phyloP scores from a whole-genome alignment of 2,888 invertebrate species.

The Megaustenia siamemsis region DNA sequence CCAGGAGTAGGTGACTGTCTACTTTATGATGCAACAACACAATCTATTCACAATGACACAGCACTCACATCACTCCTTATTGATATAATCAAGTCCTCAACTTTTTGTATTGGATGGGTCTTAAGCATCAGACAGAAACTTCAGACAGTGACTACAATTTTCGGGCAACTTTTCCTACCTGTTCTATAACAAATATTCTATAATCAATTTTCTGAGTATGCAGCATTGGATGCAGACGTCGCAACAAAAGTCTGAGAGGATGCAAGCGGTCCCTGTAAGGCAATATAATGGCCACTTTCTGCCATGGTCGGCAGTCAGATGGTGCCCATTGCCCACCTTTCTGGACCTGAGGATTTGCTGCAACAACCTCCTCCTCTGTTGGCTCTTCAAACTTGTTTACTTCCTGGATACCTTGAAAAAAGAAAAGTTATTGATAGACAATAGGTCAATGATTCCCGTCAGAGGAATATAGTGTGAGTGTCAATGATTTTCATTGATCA shows the following conservation, averaged over 20 bases:
- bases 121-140: no score
- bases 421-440: no score
- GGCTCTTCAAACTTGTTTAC: constrained; percentile 63
- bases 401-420: constrained; percentile 48
- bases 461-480: no score
- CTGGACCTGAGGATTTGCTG: constrained; percentile 62
- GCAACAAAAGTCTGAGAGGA: constrained; percentile 69
- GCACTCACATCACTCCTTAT: no score
- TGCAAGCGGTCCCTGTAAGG: constrained; percentile 72
- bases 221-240: constrained; percentile 74
- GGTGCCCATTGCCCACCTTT: constrained; percentile 73
- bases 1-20: no score
- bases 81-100: no score
- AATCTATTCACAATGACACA: no score
- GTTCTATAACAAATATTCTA: constrained; percentile 75
- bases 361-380: constrained; percentile 57
- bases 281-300: constrained; percentile 75
- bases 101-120: no score
- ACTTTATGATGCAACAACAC: no score
- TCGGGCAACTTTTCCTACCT: constrained; percentile 69
- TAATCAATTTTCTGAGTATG: constrained; percentile 70
- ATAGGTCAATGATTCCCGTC: no score
- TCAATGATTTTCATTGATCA: no score
- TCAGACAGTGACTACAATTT: no score
- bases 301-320: constrained; percentile 68